Base-by-base conservation (phyloP, 2,797 vertebrate species). In the Peromyscus eremicus region DNA sequence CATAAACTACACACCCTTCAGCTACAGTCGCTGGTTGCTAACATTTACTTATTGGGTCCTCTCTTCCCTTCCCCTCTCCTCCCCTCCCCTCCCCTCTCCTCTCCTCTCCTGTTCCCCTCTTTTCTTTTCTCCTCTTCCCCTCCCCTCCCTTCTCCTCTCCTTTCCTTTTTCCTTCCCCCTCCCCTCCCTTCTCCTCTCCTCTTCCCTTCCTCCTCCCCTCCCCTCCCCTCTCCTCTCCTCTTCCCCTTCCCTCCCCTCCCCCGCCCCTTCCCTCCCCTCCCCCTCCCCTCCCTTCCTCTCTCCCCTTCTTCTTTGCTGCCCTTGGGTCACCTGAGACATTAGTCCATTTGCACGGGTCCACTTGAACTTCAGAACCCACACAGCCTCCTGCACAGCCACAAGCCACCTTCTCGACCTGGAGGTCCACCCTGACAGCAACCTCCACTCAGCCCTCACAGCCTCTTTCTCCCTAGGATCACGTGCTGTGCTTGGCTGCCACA, bases 71-170 rank as follows among this genome's bases (percentile, higher is more conserved):
- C 21, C 9, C 23, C 14, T 19, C n/a, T 9, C 16, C 37, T n/a
- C 70, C n/a, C 10, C 19, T n/a, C 10, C 6, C 3, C 19, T 6
- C 70, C 0, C 19, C 21, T 23, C 73, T 1, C 13, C 25, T 57
- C 34, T 5, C 34, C 6, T 25, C 2, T 5, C 2, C 49, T 12
- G 12, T 52, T 13, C n/a, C 21, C 5, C 1, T 27, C 2, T 0
- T 5, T 23, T 6, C 49, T 40, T 10, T 2, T 52, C n/a, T 5
- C 27, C 4, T 17, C 25, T 25, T 5, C 6, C 0, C 16, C 5
- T 14, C 57, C 6, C 9, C 2, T 11, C 49, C 49, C 49, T 8
- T 6, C 46, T 5, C 46, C 46, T 49, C 46, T 9, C 8, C 7
- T 10, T 46, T 49, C 8, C n/a, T n/a, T n/a, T n/a, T n/a, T n/a